Base-by-base conservation (phyloP, 1,140 invertebrate genomes). In the Diabrotica undecimpunctata region DNA sequence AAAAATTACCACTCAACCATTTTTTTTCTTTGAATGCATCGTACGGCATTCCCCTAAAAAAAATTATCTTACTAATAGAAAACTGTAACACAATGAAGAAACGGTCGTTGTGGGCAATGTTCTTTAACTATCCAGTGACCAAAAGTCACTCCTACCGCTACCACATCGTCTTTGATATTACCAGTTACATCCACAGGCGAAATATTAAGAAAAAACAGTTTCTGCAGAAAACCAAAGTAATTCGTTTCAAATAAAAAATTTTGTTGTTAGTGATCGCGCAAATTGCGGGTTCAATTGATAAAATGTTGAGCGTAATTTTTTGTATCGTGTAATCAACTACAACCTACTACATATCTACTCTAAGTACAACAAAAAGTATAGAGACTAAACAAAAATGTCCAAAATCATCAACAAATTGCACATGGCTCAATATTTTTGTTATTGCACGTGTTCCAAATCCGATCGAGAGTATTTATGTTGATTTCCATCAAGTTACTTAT, bases 361-460 rank as follows among this genome's bases (percentile, higher is more conserved):
- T 67, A 67, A 67, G 66, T 67, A 67, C 66, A 67, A 63, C 56
- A 67, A 63, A 63, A 59, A 54, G 61, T 59, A 64, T 60, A 66
- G 41, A 64, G 62, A 62, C 54, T 62, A 52, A 25, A 9, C 10
- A 62, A 54, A 62, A 62, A 62, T 13, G 50, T 53, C 60, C 11
- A 62, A 54, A 62, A 25, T 11, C 37, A 52, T 36, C 36, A 62
- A 54, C 51, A 62, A 62, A 62, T 62, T 62, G 61, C 61, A 61
- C 59, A 54, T n/a, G 53, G 61, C 61, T 54, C 36, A 55, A 54
- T 46, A 11, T 61, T 37, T 12, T 38, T 12, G 25, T 37, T 62
- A 62, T 62, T 62, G 61, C 61, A 62, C 61, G 11, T 35, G 37
- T 38, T 13, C 25, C 35, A 38, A 62, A 38, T 62, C 36, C 12